Base-by-base conservation (phyloP, 2,113 vertebrate genomes). In the Albula glossodonta region DNA sequence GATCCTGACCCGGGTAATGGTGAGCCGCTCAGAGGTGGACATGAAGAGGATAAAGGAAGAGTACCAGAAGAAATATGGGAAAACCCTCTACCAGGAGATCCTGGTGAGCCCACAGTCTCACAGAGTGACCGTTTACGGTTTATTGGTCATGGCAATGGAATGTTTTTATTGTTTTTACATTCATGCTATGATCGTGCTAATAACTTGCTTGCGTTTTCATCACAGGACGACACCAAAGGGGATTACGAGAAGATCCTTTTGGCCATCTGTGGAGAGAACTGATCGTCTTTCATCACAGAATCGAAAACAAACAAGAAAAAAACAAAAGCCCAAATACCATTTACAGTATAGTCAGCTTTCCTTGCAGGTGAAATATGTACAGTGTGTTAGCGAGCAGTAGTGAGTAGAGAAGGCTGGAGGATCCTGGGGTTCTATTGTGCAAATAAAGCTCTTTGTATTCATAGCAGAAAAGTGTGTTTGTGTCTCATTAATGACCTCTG, bases 241-340 rank as follows among this genome's bases (percentile, higher is more conserved):
- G 97, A 99, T 92, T 99, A 98, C 57, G 97, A 99, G 95, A 97
- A 92, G 89, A 96, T 99, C 87, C 94, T 99, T 78, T 95, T 99
- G 85, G 96, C 96, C 88, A 95, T 99, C 70, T 97, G 96, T 89
- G 96, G 96, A 86, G 95, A 97, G 57, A 91, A 94, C 87, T 95
- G 92, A 94, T 12, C 49, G 51, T 5, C 74, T 12, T n/a, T 83
- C 6, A 2, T 25, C n/a, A 3, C 4, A 8, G 70, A 31, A 31
- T 31, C 12, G 31, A 41, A 41, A 41, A 41, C 31, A 41, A 41
- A 41, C 31, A 41, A 41, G 31, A 41, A 56, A 57, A 22, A 6
- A n/a, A 60, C 2, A 74, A 83, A 41, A 49, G 74, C 5, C 19
- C 49, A 10, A 66, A 66, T 66, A 22, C 3, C 60, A 66, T 66